Base-by-base conservation (phyloP, 2,797 vertebrate genomes). In the Geotrypetes seraphini region DNA sequence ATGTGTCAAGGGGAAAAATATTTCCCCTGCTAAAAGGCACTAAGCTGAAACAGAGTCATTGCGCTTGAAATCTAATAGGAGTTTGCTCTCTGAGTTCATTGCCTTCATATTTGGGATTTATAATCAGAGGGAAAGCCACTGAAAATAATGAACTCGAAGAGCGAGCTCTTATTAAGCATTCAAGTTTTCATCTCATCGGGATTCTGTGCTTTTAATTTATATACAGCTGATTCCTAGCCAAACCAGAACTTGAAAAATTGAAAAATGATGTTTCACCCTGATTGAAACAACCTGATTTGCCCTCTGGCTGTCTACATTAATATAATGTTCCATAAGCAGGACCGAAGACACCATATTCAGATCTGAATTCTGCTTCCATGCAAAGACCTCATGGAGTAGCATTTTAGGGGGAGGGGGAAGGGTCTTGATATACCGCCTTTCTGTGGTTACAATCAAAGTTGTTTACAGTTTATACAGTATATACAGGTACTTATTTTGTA, bases 131-230 rank as follows among this genome's bases (percentile, higher is more conserved):
- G n/a, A n/a, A n/a, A n/a, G n/a, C n/a, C n/a, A n/a, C n/a, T 36
- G 52, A 66, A 63, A 70, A 59, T 55, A 55, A 56, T 53, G 40
- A 43, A 47, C 59, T 60, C 31, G 51, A 9, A n/a, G n/a, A 36
- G n/a, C n/a, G 36, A 69, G 50, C 28, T 23, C 45, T 26, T 59
- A 43, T 59, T 55, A 51, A 47, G 60, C 51, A 68, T 77, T 54
- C 55, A 65, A 67, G 47, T 50, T 54, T 42, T 32, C 29, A 33
- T 47, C 36, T 57, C 65, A 46, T 45, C 62, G 46, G 42, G 16
- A 30, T n/a, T n/a, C n/a, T 60, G 56, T 52, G 47, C 28, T 71
- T 73, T 56, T 64, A 61, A 63, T 65, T 59, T 67, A 53, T 44
- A 39, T 25, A n/a, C n/a, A 18, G 28, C 13, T 24, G 40, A 22